Percentiles rank a stretch among this genome's conserved stretches.
phyloP scores from a whole-genome alignment of 1,140 invertebrate species.

The Drosophila orena region DNA sequence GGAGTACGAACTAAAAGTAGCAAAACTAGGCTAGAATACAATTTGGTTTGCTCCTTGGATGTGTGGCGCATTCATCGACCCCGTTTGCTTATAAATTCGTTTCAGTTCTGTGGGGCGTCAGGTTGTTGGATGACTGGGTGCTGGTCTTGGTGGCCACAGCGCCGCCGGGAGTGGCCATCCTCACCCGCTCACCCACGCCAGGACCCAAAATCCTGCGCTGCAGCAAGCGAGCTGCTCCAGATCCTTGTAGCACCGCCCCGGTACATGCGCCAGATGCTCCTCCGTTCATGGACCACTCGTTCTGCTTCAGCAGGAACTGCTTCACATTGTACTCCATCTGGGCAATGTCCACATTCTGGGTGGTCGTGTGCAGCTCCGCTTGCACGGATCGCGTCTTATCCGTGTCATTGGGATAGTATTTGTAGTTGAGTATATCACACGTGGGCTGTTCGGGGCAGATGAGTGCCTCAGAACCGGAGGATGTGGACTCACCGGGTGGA shows the following conservation, averaged over 20 bases:
- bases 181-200: conserved; percentile 70
- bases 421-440: conserved; percentile 84
- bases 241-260: conserved; percentile 35
- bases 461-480: conserved; percentile 60
- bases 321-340: conserved; percentile 88
- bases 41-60: conserved; percentile 59
- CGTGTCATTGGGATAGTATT: conserved; percentile 82
- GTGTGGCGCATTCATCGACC: conserved; percentile 6
- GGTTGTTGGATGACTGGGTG: conserved; percentile 25
- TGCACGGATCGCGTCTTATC: conserved; percentile 78
- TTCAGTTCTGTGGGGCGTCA: conserved; percentile 83
- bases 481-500: conserved; percentile 22
- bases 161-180: conserved; percentile 65
- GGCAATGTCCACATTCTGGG: conserved; percentile 85
- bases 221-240: conserved; percentile 19
- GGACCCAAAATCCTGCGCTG: conserved; percentile 69
- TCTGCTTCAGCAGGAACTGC: conserved; percentile 87
- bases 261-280: conserved; percentile 49
- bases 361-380: conserved; percentile 79
- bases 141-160: conserved; percentile 39
- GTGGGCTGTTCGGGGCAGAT: conserved; percentile 78
- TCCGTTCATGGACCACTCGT: conserved; percentile 86
- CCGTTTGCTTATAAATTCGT: conserved; percentile 83
- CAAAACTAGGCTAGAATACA: conserved; percentile 76
- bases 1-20: conserved; percentile 39